Evolutionary conservation across 2,888 invertebrate species (phyloP), one percentile per base, ranked within the genome.

Genomic region (Nipponacmea schrenckii): DNA sequence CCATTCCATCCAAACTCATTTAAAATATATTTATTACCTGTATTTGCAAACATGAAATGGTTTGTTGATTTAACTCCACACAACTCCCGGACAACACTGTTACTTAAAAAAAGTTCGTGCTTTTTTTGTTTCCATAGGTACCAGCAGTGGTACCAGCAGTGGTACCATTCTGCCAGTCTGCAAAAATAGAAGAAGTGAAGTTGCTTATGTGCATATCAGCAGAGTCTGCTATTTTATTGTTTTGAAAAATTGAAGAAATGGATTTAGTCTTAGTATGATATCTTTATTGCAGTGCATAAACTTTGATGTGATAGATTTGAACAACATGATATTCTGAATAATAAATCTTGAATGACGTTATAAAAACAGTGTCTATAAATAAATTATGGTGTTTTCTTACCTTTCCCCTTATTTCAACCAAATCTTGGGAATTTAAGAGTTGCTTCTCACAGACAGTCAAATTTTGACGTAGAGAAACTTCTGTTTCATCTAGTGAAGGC

Each of bases 131-230:
- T 62, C 62, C n/a, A n/a, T n/a, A n/a, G n/a, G n/a, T 12, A 24
- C 62, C 62, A 62, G 24, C 12, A 62, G 24, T 24, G 62, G 62
- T 4, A 62, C 62, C 62, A 62, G 24, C 12, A 62, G 24, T n/a
- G 62, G 62, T 12, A 62, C 62, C 62, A n/a, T 24, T 62, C 62
- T 62, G n/a, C 62, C 62, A 62, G 62, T 62, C 62, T 62, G 62
- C n/a, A 62, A 62, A 20, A 62, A 27, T 12, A 63, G 31, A 14
- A 63, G 12, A 63, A 62, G 24, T 17, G 24, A 62, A 26, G 26
- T 26, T 62, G 14, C 62, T 17, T 62, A 27, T 26, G 27, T 26
- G 62, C 24, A 24, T 26, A 14, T 62, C 14, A 12, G 27, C 27
- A 31, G 31, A 31, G 31, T 31, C 31, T 31, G 31, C 31, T 31